These are phyloP conservation scores for Caenorhabditis wallacei DNA, from an alignment of 2,888 invertebrate species.

Conservation along the genomic window DNA sequence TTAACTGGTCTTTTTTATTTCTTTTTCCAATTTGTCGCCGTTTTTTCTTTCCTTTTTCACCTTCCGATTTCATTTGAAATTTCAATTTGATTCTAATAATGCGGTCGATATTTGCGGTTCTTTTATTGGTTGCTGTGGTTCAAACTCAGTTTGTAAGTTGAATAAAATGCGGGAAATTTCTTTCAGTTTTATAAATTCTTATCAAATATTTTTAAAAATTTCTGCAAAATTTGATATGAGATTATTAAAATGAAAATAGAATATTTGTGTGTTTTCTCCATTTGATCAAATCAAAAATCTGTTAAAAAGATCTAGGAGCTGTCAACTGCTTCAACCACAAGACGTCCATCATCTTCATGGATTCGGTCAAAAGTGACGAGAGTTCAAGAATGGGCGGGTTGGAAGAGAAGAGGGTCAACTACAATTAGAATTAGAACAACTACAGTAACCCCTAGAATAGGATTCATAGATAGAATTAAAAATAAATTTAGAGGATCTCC, in stretches of 20 bases:
- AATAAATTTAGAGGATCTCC: slow-evolving; percentile 14
- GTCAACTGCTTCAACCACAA: slow-evolving; percentile 25
- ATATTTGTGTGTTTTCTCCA: no score
- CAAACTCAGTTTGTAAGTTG: slow-evolving; percentile 56
- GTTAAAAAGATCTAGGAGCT: slow-evolving; percentile 27
- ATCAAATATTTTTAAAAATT: no score
- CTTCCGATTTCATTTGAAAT: slow-evolving; percentile 4
- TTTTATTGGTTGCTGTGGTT: slow-evolving; percentile 28
- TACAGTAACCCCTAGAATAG: slow-evolving; percentile 12
- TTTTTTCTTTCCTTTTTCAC: not conserved
- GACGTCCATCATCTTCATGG: slow-evolving; percentile 23
- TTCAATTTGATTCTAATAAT: slow-evolving; percentile 26
- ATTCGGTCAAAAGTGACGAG: slow-evolving; percentile 52
- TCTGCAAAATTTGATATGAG: no score
- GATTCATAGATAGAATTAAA: slow-evolving; percentile 37
- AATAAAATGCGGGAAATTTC: not conserved
- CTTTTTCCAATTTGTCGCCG: not conserved
- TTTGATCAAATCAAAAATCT: no score
- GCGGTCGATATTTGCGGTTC: slow-evolving; percentile 37
- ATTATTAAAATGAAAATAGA: no score
- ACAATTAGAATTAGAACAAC: slow-evolving; percentile 18
- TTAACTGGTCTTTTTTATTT: slow-evolving; percentile 43
- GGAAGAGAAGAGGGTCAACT: slow-evolving; percentile 23
- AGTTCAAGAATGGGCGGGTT: slow-evolving; percentile 49
- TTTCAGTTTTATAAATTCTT: no score